These are phyloP conservation scores for Caenorhabditis plicata DNA, from an alignment of 2,888 invertebrate genomes.

Conservation along the genomic window DNA sequence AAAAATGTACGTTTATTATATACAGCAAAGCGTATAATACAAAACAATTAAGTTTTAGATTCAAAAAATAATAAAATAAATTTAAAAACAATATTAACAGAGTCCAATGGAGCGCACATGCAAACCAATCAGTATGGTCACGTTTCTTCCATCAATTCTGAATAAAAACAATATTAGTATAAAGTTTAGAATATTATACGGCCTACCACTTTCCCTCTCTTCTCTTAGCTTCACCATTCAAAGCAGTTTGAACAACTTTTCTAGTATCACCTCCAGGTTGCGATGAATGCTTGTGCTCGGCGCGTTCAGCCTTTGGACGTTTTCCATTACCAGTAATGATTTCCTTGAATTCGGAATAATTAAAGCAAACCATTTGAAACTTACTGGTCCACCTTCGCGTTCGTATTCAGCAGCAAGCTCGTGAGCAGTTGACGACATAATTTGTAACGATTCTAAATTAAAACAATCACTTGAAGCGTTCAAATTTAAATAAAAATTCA, in stretches of 20 bases:
- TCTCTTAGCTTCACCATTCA: conserved; percentile 62
- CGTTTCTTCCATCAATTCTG: too few relatives aligned
- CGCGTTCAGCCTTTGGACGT: conserved; percentile 56
- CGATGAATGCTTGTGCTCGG: conserved; percentile 56
- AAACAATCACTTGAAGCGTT: background rate
- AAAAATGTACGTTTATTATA: too few relatives aligned
- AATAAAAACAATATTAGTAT: too few relatives aligned
- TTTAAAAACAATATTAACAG: too few relatives aligned
- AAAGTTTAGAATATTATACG: too few relatives aligned
- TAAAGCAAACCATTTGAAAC: background rate
- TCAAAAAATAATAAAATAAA: too few relatives aligned
- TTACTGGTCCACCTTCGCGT: conserved; percentile 49
- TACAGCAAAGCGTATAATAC: too few relatives aligned
- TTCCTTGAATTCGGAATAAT: conserved; percentile 21
- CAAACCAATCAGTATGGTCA: too few relatives aligned
- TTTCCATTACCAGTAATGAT: conserved; percentile 43
- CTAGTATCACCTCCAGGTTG: conserved; percentile 58
- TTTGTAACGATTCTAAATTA: background rate
- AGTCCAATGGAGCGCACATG: too few relatives aligned
- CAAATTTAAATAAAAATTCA: background rate
- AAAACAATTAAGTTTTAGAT: too few relatives aligned
- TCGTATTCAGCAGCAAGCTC: conserved; percentile 58
- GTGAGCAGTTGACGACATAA: conserved; percentile 54
- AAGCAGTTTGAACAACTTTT: conserved; percentile 53
- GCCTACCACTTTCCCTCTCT: conserved; percentile 49